Evolutionary conservation across 2,797 vertebrate species (phyloP).

Genomic region (Acipenser oxyrinchus): DNA sequence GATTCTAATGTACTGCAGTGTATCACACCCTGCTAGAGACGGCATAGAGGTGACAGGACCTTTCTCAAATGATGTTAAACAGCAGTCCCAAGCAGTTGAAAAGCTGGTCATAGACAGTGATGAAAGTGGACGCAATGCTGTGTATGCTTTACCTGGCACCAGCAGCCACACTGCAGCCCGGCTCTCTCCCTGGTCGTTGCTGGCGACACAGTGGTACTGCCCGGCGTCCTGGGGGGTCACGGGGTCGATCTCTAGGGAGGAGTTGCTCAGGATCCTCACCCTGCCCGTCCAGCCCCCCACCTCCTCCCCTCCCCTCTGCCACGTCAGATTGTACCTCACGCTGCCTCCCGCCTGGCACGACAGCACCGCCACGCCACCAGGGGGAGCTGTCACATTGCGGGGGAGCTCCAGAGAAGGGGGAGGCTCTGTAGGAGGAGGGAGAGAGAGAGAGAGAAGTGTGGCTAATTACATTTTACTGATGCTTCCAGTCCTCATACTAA

Average conservation of each 20-base stretch:
- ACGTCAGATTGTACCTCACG: conserved; percentile 75
- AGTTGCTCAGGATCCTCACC: conserved; percentile 52
- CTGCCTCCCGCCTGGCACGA: conserved; percentile 65
- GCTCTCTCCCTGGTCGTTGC: conserved; percentile 54
- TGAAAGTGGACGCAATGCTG: neutral
- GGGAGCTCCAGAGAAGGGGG: conserved; percentile 57
- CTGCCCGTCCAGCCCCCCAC: conserved; percentile 38
- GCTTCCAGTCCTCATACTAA: too few species aligned
- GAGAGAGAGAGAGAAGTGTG: neutral
- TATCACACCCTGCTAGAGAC: too few species aligned
- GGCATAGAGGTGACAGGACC: too few species aligned
- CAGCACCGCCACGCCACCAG: conserved; percentile 59
- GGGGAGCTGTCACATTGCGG: conserved; percentile 63
- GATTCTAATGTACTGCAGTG: too few species aligned
- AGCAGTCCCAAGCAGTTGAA: conserved; percentile 35
- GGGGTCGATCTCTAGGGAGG: conserved; percentile 60
- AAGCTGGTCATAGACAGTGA: conserved; percentile 34
- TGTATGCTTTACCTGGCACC: conserved; percentile 62
- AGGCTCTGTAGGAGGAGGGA: conserved; percentile 59
- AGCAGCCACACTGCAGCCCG: conserved; percentile 68
- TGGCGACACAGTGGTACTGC: conserved; percentile 67
- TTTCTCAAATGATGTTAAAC: too few species aligned
- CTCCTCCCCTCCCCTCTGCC: conserved; percentile 56
- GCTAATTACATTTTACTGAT: too few species aligned
- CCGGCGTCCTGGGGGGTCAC: conserved; percentile 58